Percentiles rank a stretch among this genome's conserved stretches.
Evolutionary conservation across 2,797 vertebrate species (phyloP).

Genomic region (Parauchenoglanis ngamensis): DNA sequence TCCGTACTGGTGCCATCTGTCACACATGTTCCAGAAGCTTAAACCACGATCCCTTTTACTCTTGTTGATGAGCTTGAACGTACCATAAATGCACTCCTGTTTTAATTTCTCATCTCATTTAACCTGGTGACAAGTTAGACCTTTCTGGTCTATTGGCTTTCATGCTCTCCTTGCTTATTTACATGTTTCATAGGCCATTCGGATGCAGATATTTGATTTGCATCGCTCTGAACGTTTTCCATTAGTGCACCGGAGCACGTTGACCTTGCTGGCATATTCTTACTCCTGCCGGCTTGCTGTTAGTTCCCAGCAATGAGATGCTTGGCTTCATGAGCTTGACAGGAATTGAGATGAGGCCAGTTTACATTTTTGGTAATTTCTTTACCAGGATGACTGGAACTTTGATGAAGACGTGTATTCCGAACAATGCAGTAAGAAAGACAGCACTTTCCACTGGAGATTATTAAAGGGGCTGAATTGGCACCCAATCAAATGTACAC

Average conservation of each 20-base stretch:
- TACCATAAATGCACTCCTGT: background rate
- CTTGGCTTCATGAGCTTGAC: conserved; percentile 4
- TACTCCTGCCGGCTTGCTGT: background rate
- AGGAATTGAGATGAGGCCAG: conserved; percentile 10
- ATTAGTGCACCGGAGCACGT: background rate
- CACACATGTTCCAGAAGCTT: background rate
- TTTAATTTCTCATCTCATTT: background rate
- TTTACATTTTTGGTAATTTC: conserved; percentile 3
- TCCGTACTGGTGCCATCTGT: background rate
- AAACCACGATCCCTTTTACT: background rate
- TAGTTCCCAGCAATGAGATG: conserved; percentile 14
- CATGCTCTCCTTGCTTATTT: background rate
- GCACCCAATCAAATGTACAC: background rate
- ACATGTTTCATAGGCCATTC: background rate
- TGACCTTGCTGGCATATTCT: background rate
- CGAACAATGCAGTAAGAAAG: background rate
- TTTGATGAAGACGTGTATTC: background rate
- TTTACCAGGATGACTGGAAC: conserved; percentile 24
- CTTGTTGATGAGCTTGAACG: background rate
- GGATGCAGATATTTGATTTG: conserved; percentile 1
- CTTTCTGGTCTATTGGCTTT: background rate
- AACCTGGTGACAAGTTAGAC: background rate
- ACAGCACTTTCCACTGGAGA: background rate
- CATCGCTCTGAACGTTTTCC: conserved; percentile 8
- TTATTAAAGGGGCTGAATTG: background rate